Conservation (phyloP, 2,888 invertebrate genomes). For the Fragum sueziense region DNA sequence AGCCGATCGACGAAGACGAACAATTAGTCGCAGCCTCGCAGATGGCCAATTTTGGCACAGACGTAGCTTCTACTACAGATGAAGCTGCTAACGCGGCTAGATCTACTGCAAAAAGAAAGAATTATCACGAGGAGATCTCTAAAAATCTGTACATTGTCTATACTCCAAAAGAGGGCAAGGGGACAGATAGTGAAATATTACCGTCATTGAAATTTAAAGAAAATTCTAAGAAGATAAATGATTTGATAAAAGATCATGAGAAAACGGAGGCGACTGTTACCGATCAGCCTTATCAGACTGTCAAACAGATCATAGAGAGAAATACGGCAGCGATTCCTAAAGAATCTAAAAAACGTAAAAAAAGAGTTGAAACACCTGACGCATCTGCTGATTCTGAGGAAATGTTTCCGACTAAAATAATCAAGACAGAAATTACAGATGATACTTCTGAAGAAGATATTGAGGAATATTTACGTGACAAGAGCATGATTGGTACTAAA, state of each 20-base stretch:
- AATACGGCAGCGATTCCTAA: background rate
- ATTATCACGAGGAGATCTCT: too few relatives aligned
- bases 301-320: background rate
- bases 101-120: background rate
- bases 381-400: background rate
- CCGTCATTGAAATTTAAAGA: constrained; percentile 1
- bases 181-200: background rate
- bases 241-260: constrained; percentile 4
- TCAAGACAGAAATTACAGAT: background rate
- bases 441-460: too few relatives aligned
- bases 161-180: background rate
- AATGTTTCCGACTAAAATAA: background rate
- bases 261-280: background rate
- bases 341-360: background rate
- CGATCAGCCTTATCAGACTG: constrained; percentile 2
- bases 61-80: background rate
- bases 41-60: background rate
- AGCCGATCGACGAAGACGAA: background rate
- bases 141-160: constrained; percentile 4
- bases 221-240: background rate
- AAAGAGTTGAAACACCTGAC: background rate
- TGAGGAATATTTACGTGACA: background rate
- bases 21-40: background rate
- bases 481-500: background rate
- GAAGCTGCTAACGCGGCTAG: background rate